Conservation (phyloP, 2,113 vertebrate species). For the Leptobrachium ailaonicum region DNA sequence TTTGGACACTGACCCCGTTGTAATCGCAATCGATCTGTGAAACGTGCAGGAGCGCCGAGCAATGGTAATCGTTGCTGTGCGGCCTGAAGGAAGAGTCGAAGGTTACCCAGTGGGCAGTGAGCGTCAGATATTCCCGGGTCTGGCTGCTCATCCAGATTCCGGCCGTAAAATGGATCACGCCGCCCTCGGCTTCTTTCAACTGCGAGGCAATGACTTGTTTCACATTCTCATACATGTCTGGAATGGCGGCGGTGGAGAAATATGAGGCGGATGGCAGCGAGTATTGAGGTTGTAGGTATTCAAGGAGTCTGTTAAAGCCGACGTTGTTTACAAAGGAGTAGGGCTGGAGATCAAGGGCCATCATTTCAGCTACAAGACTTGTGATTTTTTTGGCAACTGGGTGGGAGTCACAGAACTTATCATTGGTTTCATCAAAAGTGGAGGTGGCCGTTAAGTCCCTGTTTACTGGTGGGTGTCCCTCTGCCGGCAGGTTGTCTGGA, state of each 20-base stretch:
- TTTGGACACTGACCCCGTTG: conserved; percentile 83
- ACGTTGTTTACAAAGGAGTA: conserved; percentile 90
- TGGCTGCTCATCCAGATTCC: conserved; percentile 94
- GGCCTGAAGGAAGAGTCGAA: conserved; percentile 84
- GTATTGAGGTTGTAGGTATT: conserved; percentile 93
- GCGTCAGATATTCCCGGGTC: conserved; percentile 90
- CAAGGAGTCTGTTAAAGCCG: conserved; percentile 89
- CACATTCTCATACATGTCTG: conserved; percentile 92
- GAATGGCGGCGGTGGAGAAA: conserved; percentile 93
- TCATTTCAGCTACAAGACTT: conserved; percentile 94
- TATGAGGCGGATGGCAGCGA: conserved; percentile 85
- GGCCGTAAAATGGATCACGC: conserved; percentile 91
- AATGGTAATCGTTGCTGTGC: conserved; percentile 87
- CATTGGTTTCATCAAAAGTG: conserved; percentile 70
- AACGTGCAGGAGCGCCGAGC: conserved; percentile 88
- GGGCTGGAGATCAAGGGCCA: conserved; percentile 97
- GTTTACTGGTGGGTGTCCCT: conserved; percentile 66
- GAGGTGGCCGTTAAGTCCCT: conserved; percentile 72
- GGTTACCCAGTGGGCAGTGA: conserved; percentile 92
- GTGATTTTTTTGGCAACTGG: conserved; percentile 97
- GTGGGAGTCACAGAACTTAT: conserved; percentile 85
- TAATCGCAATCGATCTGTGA: conserved; percentile 89
- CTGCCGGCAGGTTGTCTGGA: conserved; percentile 73
- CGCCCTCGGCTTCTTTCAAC: conserved; percentile 89
- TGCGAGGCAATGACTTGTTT: conserved; percentile 84